Conservation (phyloP, 2,797 vertebrate species). For the Dendrocincla tyrannina region DNA sequence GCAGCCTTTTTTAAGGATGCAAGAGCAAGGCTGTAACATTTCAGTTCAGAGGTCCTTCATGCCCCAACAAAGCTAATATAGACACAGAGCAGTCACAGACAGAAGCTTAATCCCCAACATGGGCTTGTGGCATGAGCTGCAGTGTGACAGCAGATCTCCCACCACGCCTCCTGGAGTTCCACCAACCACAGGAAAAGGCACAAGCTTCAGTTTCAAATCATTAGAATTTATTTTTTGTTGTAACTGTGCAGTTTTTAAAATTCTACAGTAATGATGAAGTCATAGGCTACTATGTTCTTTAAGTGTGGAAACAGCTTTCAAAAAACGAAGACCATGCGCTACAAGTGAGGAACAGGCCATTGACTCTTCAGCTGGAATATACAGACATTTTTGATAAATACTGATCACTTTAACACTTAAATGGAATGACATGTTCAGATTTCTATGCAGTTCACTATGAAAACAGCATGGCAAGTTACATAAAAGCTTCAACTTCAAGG, state of each 20-base stretch:
- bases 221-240: slow-evolving; percentile 63
- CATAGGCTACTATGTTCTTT: background rate
- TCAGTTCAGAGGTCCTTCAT: background rate
- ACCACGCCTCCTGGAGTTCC: too few species aligned
- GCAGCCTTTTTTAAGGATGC: background rate
- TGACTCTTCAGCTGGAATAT: slow-evolving; percentile 42
- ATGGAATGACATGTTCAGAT: slow-evolving; percentile 54
- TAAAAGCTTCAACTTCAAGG: slow-evolving; percentile 37
- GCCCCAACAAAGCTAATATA: background rate
- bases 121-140: fast-evolving
- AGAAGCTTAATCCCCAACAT: background rate
- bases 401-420: slow-evolving; percentile 41
- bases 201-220: background rate
- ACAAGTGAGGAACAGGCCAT: slow-evolving; percentile 24
- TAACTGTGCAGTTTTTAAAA: slow-evolving; percentile 62
- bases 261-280: slow-evolving; percentile 40
- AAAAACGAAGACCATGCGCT: slow-evolving; percentile 60
- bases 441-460: slow-evolving; percentile 6
- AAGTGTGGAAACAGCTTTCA: slow-evolving; percentile 15
- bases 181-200: background rate
- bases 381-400: slow-evolving; percentile 44
- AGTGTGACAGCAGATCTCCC: background rate
- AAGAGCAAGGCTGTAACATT: background rate
- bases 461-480: slow-evolving; percentile 50
- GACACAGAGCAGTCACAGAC: background rate